Percentiles rank a stretch among this genome's conserved stretches.
Conservation (phyloP, 2,888 invertebrate genomes). For the Harpalus rubripes region DNA sequence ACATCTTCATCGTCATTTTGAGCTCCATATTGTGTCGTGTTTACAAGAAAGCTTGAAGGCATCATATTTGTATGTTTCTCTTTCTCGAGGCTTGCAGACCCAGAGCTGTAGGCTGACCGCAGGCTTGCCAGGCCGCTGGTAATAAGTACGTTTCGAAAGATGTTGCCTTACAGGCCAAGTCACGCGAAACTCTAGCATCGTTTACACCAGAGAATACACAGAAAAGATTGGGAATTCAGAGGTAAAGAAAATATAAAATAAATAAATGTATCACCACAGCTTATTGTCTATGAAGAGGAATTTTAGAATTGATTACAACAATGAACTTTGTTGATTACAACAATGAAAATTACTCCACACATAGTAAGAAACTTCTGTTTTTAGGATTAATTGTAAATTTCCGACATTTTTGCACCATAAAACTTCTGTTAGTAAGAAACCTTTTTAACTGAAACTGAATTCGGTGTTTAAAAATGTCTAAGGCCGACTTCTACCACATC, state of each 20-base stretch:
- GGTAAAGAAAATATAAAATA: neutral
- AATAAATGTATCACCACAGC: neutral
- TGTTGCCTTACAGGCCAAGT: conserved; percentile 58
- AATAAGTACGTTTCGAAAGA: conserved; percentile 65
- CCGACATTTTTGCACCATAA: no score
- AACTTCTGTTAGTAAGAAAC: no score
- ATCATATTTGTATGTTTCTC: neutral
- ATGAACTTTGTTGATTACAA: no score
- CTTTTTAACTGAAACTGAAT: no score
- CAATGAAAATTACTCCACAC: no score
- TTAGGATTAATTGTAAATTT: no score
- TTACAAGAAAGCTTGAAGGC: neutral
- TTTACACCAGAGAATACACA: conserved; percentile 2
- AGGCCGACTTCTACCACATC: no score
- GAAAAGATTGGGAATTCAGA: no score
- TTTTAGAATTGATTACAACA: no score
- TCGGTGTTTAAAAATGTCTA: no score
- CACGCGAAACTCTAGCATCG: conserved; percentile 41
- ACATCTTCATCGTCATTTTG: neutral
- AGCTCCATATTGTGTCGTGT: neutral
- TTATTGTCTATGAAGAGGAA: no score
- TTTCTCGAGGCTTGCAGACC: conserved; percentile 14
- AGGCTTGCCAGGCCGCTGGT: conserved; percentile 50
- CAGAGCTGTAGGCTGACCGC: conserved; percentile 47
- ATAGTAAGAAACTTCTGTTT: no score